Conservation (phyloP, 53 echinoderm and acorn worm genomes). For the Paelopatides confundens region DNA sequence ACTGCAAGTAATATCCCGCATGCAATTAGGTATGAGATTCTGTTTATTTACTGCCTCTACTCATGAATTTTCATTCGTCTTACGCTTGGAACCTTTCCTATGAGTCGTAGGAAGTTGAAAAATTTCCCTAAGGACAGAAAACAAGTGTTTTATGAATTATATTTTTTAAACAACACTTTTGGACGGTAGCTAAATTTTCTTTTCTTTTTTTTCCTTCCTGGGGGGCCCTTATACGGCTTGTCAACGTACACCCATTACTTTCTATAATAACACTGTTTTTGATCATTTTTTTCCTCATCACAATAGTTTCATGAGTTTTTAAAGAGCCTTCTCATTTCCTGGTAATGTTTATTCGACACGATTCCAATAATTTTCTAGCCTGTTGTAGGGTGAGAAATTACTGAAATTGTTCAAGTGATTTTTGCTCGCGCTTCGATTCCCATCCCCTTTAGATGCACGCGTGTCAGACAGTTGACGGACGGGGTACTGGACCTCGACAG, state of each 20-base stretch:
- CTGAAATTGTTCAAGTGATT: not conserved
- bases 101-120: slow-evolving; percentile 13
- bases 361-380: slow-evolving; percentile 17
- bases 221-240: not conserved
- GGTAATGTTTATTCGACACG: slow-evolving; percentile 24
- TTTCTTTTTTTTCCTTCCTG: not conserved
- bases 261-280: slow-evolving; percentile 28
- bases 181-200: slow-evolving; percentile 27
- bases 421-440: not conserved
- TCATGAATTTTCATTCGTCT: slow-evolving; percentile 26
- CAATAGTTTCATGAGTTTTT: slow-evolving; percentile 22
- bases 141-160: slow-evolving; percentile 41
- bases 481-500: too few species aligned
- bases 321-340: slow-evolving; percentile 39
- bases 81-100: slow-evolving; percentile 1
- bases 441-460: not conserved
- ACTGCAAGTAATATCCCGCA: slow-evolving; percentile 28
- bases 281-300: not conserved
- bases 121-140: slow-evolving; percentile 39
- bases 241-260: slow-evolving; percentile 13
- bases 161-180: slow-evolving; percentile 41
- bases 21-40: slow-evolving; percentile 27
- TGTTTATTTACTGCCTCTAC: slow-evolving; percentile 33
- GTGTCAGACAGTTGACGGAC: not conserved
- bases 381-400: not conserved